Evolutionary conservation across 2,888 invertebrate species (phyloP).

Genomic region (Standfussiana lucernea): DNA sequence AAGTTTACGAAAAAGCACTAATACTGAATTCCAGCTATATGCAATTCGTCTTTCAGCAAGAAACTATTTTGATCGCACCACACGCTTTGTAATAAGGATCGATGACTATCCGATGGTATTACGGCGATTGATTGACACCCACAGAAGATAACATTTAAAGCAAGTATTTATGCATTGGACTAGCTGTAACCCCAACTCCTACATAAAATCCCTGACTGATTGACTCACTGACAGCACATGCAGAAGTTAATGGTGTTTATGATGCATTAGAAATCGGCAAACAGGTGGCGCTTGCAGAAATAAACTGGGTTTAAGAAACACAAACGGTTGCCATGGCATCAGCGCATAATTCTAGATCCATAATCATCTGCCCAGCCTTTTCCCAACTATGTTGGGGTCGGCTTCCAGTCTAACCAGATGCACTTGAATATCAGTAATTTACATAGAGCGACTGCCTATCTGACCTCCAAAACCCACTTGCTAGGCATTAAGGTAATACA

Average conservation of each 20-base stretch:
- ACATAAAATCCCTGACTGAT: not conserved
- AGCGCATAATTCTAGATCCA: too few relatives aligned
- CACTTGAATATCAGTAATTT: too few relatives aligned
- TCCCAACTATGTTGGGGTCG: too few relatives aligned
- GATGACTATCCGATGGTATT: constrained; percentile 29
- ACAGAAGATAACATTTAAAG: constrained; percentile 15
- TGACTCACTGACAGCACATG: constrained; percentile 1
- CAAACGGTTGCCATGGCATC: too few relatives aligned
- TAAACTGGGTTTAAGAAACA: not conserved
- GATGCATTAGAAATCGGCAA: not conserved
- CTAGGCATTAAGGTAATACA: too few relatives aligned
- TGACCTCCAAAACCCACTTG: too few relatives aligned
- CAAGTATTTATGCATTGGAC: constrained; percentile 13
- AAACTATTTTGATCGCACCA: constrained; percentile 36
- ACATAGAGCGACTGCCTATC: too few relatives aligned
- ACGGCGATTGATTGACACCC: constrained; percentile 41
- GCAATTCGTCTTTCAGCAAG: constrained; percentile 16
- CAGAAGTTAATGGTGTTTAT: not conserved
- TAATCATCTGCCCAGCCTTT: too few relatives aligned
- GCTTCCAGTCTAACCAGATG: too few relatives aligned
- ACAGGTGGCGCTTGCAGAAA: rapidly evolving
- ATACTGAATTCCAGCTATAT: constrained; percentile 23
- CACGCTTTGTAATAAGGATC: constrained; percentile 30
- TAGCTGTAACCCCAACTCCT: not conserved
- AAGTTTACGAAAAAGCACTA: not conserved